Evolutionary conservation across 2,888 invertebrate genomes (phyloP).

Genomic region (Nemotelus pantherinus): DNA sequence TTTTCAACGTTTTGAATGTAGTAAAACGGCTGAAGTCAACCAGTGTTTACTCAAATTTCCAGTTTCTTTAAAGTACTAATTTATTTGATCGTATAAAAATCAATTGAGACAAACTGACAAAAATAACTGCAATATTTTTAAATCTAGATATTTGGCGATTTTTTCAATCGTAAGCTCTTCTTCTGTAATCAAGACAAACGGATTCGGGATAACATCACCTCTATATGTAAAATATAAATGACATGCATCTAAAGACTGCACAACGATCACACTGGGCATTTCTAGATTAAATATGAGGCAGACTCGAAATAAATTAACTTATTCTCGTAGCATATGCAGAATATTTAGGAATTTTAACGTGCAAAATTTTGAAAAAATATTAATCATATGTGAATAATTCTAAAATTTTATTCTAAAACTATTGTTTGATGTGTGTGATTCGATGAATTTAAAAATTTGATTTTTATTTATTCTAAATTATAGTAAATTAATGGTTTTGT

Average conservation of each 20-base stretch:
- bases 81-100: background rate
- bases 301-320: too few species aligned
- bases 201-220: too few species aligned
- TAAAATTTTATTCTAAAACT: background rate
- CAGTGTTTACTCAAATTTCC: too few species aligned
- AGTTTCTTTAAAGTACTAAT: background rate
- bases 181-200: too few species aligned
- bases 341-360: background rate
- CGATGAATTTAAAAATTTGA: background rate
- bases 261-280: constrained; percentile 14
- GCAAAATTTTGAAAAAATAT: background rate
- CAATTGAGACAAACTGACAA: background rate
- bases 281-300: background rate
- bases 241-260: constrained; percentile 22
- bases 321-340: background rate
- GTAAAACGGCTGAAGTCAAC: too few species aligned
- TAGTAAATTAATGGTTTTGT: background rate
- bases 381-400: background rate
- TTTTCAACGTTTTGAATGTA: too few species aligned
- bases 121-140: constrained; percentile 31
- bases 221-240: background rate
- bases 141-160: background rate
- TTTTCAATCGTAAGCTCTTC: too few species aligned
- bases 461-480: background rate
- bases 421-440: background rate